Conservation (phyloP, 2,888 invertebrate species). For the Baronia brevicornis region DNA sequence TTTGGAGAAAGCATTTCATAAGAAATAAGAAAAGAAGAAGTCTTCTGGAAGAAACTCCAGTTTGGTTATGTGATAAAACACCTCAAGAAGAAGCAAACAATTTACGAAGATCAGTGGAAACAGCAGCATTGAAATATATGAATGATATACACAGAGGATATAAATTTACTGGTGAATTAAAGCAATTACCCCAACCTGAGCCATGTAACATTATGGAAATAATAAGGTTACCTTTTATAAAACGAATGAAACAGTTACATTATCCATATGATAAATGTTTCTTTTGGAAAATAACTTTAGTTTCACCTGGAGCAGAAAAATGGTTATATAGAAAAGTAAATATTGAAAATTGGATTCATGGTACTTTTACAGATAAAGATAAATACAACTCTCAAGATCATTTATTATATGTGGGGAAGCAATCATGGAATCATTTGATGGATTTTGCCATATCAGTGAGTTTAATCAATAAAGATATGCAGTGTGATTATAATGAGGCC, state of each 20-base stretch:
- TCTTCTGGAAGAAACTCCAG: conserved; percentile 58
- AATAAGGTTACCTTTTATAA: conserved; percentile 57
- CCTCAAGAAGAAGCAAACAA: conserved; percentile 47
- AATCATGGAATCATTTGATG: conserved; percentile 66
- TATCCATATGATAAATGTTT: conserved; percentile 57
- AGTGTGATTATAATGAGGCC: conserved; percentile 37
- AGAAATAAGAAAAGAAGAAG: conserved; percentile 50
- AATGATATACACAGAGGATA: conserved; percentile 57
- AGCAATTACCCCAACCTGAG: conserved; percentile 40
- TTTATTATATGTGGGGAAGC: conserved; percentile 53
- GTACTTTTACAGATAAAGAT: conserved; percentile 59
- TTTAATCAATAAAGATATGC: conserved; percentile 36
- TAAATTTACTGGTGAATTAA: conserved; percentile 51
- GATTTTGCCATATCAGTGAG: conserved; percentile 65
- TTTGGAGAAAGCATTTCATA: conserved; percentile 49
- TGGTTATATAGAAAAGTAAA: conserved; percentile 58
- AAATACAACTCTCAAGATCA: conserved; percentile 43
- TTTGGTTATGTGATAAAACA: conserved; percentile 55
- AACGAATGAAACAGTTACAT: conserved; percentile 65
- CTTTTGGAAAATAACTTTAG: conserved; percentile 79
- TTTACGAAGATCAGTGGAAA: conserved; percentile 44
- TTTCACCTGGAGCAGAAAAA: conserved; percentile 68
- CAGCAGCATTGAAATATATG: conserved; percentile 50
- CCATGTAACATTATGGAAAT: conserved; percentile 60
- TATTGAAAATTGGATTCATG: conserved; percentile 60